Conservation (phyloP, 1,140 invertebrate genomes). For the Scaptomyza graminum region DNA sequence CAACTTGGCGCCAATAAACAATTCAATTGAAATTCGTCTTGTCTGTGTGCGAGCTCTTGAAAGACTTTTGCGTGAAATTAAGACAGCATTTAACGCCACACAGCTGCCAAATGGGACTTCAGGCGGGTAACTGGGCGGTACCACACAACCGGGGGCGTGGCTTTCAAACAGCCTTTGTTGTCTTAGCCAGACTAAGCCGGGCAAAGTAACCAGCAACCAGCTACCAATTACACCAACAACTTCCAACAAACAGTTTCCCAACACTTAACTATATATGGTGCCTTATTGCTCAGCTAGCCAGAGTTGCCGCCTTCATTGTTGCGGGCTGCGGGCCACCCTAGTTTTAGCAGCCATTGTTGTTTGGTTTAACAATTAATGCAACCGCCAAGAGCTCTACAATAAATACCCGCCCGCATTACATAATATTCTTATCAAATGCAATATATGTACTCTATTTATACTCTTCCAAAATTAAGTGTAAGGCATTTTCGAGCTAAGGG, state of each 20-base stretch:
- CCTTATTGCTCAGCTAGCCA: background rate
- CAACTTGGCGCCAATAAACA: conserved; percentile 50
- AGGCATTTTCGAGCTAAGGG: background rate
- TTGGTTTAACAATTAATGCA: conserved; percentile 25
- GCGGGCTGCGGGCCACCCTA: background rate
- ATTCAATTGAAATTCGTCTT: conserved; percentile 49
- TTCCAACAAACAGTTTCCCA: conserved; percentile 8
- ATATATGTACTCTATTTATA: background rate
- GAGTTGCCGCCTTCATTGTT: conserved; percentile 1
- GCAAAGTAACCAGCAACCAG: background rate
- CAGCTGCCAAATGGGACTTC: conserved; percentile 5
- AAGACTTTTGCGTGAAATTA: conserved; percentile 64
- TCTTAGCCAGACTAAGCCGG: conserved; percentile 36
- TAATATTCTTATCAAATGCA: background rate
- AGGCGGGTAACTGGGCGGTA: background rate
- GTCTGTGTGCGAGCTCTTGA: conserved; percentile 19
- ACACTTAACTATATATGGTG: background rate
- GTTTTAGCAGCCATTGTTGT: conserved; percentile 4
- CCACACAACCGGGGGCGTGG: conserved; percentile 30
- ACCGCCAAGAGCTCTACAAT: conserved; percentile 1
- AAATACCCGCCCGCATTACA: background rate
- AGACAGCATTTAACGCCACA: conserved; percentile 64
- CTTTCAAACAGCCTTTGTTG: conserved; percentile 31
- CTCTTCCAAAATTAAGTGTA: background rate
- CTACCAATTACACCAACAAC: conserved; percentile 6